Evolutionary conservation across 2,113 vertebrate species (phyloP).

Genomic region (Equus przewalskii): DNA sequence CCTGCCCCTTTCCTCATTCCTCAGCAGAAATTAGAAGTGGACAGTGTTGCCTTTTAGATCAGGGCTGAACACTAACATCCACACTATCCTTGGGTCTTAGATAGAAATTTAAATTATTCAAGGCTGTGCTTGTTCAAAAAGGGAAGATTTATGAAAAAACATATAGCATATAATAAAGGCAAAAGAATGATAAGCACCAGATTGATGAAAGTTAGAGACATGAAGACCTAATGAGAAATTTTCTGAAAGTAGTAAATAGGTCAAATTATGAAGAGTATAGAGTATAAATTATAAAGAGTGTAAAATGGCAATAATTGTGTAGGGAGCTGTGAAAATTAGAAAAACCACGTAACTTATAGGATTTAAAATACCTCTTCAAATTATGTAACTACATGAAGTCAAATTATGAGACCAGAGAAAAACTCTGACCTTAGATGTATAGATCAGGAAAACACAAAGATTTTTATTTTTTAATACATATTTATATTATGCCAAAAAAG

Average conservation of each 20-base stretch:
- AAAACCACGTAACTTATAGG: neutral
- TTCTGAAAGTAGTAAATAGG: neutral
- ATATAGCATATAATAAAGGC: neutral
- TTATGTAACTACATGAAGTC: neutral
- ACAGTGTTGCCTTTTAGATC: neutral
- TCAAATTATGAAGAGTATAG: neutral
- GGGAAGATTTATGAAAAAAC: neutral
- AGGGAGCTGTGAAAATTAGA: neutral
- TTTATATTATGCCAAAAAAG: neutral
- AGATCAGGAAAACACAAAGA: neutral
- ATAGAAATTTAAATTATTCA: slow-evolving; percentile 13
- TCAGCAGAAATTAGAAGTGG: neutral
- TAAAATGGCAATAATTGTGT: neutral
- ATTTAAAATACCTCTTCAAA: slow-evolving; percentile 11
- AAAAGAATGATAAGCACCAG: neutral
- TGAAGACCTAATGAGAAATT: neutral
- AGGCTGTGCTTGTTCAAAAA: neutral
- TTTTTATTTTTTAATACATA: neutral
- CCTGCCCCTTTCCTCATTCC: neutral
- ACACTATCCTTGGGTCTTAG: neutral
- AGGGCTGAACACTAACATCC: neutral
- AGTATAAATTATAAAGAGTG: neutral
- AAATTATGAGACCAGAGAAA: neutral
- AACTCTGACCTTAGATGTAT: neutral
- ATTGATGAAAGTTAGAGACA: neutral